phyloP scores from a whole-genome alignment of 1,140 invertebrate species.

The Caenorhabditis brenneri region DNA sequence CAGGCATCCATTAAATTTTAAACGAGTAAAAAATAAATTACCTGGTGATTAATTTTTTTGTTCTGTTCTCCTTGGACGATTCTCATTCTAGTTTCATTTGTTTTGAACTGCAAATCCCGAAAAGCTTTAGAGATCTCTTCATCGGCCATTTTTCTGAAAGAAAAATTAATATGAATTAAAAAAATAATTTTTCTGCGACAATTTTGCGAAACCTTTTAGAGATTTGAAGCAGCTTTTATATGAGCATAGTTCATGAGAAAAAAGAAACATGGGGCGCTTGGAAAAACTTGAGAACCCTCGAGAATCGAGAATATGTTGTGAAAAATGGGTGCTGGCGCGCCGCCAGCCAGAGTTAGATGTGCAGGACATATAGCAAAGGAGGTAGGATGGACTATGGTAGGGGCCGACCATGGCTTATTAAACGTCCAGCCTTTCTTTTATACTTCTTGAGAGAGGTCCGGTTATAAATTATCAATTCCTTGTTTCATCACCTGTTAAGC shows the following conservation, averaged over 20 bases:
- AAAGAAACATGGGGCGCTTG: too few relatives aligned
- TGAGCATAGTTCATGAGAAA: too few relatives aligned
- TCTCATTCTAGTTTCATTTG: conserved; percentile 42
- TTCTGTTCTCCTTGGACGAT: conserved; percentile 45
- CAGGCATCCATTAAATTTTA: too few relatives aligned
- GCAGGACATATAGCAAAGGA: background rate
- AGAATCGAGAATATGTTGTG: background rate
- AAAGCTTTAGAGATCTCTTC: conserved; percentile 42
- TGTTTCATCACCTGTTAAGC: too few relatives aligned
- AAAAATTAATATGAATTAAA: background rate
- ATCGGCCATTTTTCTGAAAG: background rate
- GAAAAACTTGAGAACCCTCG: background rate
- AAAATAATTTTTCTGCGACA: background rate
- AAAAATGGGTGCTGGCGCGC: background rate
- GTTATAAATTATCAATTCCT: conserved; percentile 11
- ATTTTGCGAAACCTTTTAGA: too few relatives aligned
- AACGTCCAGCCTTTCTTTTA: background rate
- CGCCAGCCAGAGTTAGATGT: conserved; percentile 6
- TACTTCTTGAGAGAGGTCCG: background rate
- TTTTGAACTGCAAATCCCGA: conserved; percentile 48
- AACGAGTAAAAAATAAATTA: conserved; percentile 38
- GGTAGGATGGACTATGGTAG: background rate
- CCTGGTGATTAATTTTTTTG: conserved; percentile 42
- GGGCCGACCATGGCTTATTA: conserved; percentile 29
- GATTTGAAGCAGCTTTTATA: too few relatives aligned